Evolutionary conservation across 2,888 invertebrate species (phyloP).

Genomic region (Eulithis prunata): DNA sequence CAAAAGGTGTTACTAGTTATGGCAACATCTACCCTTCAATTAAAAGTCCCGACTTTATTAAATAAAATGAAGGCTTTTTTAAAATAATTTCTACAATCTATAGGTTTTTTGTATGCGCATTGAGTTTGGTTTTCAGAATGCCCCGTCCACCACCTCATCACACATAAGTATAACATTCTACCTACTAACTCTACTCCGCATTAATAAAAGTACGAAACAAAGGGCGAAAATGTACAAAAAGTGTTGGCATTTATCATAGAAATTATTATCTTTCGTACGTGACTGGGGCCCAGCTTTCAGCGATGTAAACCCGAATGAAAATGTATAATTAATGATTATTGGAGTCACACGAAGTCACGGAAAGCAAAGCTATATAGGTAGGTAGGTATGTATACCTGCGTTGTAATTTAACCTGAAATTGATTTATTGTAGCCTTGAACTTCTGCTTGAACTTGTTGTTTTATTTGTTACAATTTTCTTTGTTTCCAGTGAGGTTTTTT

Average conservation of each 20-base stretch:
- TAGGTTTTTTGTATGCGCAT: too few relatives aligned
- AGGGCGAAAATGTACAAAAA: constrained; percentile 25
- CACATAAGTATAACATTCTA: too few relatives aligned
- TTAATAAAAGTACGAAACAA: constrained; percentile 21
- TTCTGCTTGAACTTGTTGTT: neutral
- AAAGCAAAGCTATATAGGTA: constrained; percentile 19
- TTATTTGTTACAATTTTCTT: too few relatives aligned
- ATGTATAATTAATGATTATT: constrained; percentile 60
- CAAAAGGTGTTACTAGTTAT: too few relatives aligned
- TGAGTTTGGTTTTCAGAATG: too few relatives aligned
- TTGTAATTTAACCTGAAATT: constrained; percentile 41
- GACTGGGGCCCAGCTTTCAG: constrained; percentile 46
- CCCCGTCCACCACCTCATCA: too few relatives aligned
- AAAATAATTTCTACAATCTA: too few relatives aligned
- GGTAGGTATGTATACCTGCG: too few relatives aligned
- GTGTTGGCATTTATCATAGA: constrained; percentile 52
- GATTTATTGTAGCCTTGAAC: constrained; percentile 32
- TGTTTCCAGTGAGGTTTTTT: too few relatives aligned
- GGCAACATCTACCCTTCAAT: too few relatives aligned
- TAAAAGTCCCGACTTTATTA: too few relatives aligned
- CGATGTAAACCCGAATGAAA: constrained; percentile 49
- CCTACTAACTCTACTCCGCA: neutral
- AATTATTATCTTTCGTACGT: constrained; percentile 55
- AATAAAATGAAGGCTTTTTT: too few relatives aligned
- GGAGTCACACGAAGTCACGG: constrained; percentile 55